Conservation (phyloP, 2,888 invertebrate species). For the Spilosoma lubricipeda region DNA sequence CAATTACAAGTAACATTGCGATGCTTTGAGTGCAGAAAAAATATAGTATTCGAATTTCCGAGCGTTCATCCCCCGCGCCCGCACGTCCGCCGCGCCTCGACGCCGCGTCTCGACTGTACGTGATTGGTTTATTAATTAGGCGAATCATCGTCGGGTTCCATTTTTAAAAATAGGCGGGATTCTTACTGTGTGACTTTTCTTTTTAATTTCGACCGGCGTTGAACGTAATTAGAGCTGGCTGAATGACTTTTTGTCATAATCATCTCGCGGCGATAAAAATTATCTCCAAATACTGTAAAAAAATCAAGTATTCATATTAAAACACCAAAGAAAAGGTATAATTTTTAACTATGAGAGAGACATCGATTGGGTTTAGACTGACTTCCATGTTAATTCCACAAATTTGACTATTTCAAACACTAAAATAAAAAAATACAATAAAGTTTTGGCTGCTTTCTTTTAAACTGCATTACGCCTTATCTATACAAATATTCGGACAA, state of each 20-base stretch:
- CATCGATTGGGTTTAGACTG: neutral
- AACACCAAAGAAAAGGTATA: slow-evolving; percentile 52
- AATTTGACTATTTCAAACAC: neutral
- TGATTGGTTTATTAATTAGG: slow-evolving; percentile 87
- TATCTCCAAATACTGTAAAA: slow-evolving; percentile 67
- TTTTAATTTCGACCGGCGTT: slow-evolving; percentile 84
- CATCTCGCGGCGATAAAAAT: slow-evolving; percentile 69
- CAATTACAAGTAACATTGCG: slow-evolving; percentile 84
- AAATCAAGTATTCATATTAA: slow-evolving; percentile 61
- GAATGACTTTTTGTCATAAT: slow-evolving; percentile 79
- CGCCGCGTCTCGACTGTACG: slow-evolving; percentile 86
- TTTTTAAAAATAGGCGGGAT: slow-evolving; percentile 87
- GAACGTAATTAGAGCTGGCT: slow-evolving; percentile 83
- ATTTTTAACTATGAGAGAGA: slow-evolving; percentile 14
- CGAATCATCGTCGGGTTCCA: slow-evolving; percentile 83
- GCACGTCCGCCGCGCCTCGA: slow-evolving; percentile 85
- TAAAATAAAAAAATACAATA: neutral
- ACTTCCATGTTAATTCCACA: neutral
- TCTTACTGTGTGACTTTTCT: slow-evolving; percentile 83
- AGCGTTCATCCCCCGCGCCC: slow-evolving; percentile 85
- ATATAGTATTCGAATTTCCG: slow-evolving; percentile 84
- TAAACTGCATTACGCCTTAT: slow-evolving; percentile 12
- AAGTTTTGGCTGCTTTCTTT: neutral
- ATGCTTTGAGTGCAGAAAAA: slow-evolving; percentile 82
- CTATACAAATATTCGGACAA: slow-evolving; percentile 32